A percentile compares a stretch with the other conserved stretches of the same genome.
Conservation (phyloP, 2,888 invertebrate species). For the Sphaeridia pumilis region DNA sequence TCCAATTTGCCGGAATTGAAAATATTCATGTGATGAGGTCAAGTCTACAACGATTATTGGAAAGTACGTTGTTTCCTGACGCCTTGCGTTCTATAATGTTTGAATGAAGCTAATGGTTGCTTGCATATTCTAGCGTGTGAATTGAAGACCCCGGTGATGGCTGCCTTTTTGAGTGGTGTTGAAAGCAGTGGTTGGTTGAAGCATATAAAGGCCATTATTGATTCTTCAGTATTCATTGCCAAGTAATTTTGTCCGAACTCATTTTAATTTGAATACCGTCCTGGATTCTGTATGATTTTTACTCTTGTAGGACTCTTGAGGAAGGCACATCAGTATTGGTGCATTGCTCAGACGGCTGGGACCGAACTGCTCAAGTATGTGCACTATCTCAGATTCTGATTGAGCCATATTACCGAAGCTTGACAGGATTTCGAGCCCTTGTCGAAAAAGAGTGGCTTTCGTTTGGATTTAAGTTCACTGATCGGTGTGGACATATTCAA, state of each 20-base stretch:
- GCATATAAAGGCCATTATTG: conserved; percentile 74
- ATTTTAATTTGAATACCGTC: no score
- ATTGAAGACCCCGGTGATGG: conserved; percentile 80
- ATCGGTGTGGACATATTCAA: conserved; percentile 78
- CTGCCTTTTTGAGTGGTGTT: conserved; percentile 74
- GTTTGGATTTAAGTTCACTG: conserved; percentile 92
- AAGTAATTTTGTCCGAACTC: conserved; percentile 53
- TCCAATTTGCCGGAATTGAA: conserved; percentile 95
- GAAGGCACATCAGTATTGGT: conserved; percentile 85
- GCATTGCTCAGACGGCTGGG: conserved; percentile 99
- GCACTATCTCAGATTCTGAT: conserved; percentile 79
- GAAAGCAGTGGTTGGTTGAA: conserved; percentile 94
- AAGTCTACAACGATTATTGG: conserved; percentile 83
- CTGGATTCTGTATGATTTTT: no score
- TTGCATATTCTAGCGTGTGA: conserved; percentile 45
- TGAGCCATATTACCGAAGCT: conserved; percentile 92
- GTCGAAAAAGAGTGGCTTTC: conserved; percentile 96
- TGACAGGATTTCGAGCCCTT: conserved; percentile 85
- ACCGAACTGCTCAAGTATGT: conserved; percentile 96
- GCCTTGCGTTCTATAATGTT: no score
- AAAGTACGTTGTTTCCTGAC: conserved; percentile 66
- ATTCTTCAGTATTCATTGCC: conserved; percentile 83
- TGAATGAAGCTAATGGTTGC: no score
- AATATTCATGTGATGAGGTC: conserved; percentile 98
- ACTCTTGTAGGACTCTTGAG: conserved; percentile 39